Evolutionary conservation across 2,888 invertebrate genomes (phyloP), one percentile per base, ranked within the genome.

Genomic region (Automeris io): DNA sequence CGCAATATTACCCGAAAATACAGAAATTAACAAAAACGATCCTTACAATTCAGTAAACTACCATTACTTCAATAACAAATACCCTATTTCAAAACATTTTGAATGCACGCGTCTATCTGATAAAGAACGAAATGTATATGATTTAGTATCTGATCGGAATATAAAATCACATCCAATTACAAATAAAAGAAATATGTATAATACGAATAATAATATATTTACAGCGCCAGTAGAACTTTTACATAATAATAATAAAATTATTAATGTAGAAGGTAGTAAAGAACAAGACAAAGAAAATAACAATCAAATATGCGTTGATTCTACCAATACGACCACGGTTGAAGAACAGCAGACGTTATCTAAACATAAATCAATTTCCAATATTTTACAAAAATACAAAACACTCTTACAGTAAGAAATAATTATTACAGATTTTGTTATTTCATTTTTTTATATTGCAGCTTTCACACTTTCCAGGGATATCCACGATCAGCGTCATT

Each of bases 351-450:
- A 16, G 16, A 16, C 8, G 5, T 16, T 29, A 29, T n/a, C 13
- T 8, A 31, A 39, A 38, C 33, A 41, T 29, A 53, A 45, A 40
- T 47, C 43, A 26, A 45, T 77, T 18, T 52, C 51, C 23, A 61
- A 60, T 43, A 61, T 83, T 33, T 55, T 81, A 39, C 50, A 69
- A 18, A 82, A 78, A 49, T 81, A 77, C 36, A 62, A 61, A 21
- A 61, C 51, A 38, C 51, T 62, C n/a, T 49, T 71, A 34, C 53
- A 53, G 79, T 79, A 51, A 45, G 54, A 53, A 38, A 18, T 25
- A 21, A 42, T 37, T 21, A 25, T 11, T 25, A 18, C 13, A 9
- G 3, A 8, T 21, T n/a, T 19, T 12, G 2, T 19, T 9, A 29
- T n/a, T 25, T 36, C 21, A 33, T 33, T 18, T 18, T 22, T 19